A percentile compares a stretch with the other conserved stretches of the same genome.
Conservation (phyloP, 1,140 invertebrate genomes). For the Varroa destructor region DNA sequence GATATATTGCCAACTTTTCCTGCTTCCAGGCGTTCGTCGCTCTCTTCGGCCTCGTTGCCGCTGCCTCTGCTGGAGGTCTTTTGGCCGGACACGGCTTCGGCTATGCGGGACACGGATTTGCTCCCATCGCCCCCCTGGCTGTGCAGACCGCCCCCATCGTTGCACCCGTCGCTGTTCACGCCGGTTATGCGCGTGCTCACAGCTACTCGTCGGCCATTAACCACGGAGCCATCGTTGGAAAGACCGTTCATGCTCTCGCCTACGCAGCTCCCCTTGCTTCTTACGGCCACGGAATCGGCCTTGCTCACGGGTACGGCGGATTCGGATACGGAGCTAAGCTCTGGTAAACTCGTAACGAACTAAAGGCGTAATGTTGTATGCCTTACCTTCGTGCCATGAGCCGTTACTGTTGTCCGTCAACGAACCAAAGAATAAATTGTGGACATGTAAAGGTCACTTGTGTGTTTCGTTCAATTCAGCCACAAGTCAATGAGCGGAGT, state of each 20-base stretch:
- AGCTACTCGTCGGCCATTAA: constrained; percentile 20
- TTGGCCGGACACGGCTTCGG: not conserved
- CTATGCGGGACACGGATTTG: not conserved
- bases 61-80: constrained; percentile 16
- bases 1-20: no score
- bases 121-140: constrained; percentile 1
- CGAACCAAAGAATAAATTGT: no score
- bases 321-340: constrained; percentile 26
- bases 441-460: no score
- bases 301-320: constrained; percentile 16
- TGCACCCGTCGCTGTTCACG: not conserved
- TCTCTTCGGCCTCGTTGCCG: constrained; percentile 16
- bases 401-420: no score
- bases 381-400: no score
- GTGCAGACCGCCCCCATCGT: constrained; percentile 2
- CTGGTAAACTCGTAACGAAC: not conserved
- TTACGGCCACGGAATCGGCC: constrained; percentile 5
- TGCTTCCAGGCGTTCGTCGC: constrained; percentile 13
- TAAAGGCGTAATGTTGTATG: no score
- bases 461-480: no score
- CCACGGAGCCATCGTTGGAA: constrained; percentile 23
- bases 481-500: no score
- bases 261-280: not conserved
- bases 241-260: not conserved
- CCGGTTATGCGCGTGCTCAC: constrained; percentile 16